A percentile compares a stretch with the other conserved stretches of the same genome.
These are phyloP conservation scores for Brachypodius melanocephalos DNA, from an alignment of 2,113 vertebrate species.

Conservation along the genomic window DNA sequence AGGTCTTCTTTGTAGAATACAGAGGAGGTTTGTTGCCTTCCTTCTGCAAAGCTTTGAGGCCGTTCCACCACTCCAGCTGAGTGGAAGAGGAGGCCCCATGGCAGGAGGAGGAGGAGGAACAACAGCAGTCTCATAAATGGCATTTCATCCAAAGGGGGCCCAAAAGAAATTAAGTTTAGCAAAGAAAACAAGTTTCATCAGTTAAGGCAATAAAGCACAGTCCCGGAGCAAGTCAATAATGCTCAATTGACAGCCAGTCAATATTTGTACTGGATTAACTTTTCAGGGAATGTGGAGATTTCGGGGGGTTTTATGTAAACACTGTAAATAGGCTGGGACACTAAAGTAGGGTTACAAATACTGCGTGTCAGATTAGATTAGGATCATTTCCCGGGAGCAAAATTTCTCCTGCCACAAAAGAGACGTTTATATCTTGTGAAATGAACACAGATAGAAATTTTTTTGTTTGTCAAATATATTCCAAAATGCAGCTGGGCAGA, in stretches of 20 bases:
- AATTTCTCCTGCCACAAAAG: conserved; percentile 58
- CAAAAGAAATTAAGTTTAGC: conserved; percentile 41
- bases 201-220: conserved; percentile 33
- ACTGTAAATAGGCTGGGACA: conserved; percentile 73
- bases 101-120: not conserved
- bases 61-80: not conserved
- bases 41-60: not conserved
- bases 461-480: conserved; percentile 23
- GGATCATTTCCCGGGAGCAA: conserved; percentile 68
- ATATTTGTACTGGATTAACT: conserved; percentile 64
- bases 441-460: conserved; percentile 62
- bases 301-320: conserved; percentile 70
- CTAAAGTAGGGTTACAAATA: conserved; percentile 72
- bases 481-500: conserved; percentile 66
- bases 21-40: not conserved
- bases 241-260: conserved; percentile 61
- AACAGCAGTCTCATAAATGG: not conserved
- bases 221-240: conserved; percentile 42
- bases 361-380: conserved; percentile 71
- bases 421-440: conserved; percentile 71
- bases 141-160: not conserved
- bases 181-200: conserved; percentile 49
- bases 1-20: not conserved
- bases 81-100: not conserved
- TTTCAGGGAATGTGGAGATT: conserved; percentile 59